A percentile compares a stretch with the other conserved stretches of the same genome.
Conservation (phyloP, 2,113 vertebrate species). For the Haemorhous mexicanus region DNA sequence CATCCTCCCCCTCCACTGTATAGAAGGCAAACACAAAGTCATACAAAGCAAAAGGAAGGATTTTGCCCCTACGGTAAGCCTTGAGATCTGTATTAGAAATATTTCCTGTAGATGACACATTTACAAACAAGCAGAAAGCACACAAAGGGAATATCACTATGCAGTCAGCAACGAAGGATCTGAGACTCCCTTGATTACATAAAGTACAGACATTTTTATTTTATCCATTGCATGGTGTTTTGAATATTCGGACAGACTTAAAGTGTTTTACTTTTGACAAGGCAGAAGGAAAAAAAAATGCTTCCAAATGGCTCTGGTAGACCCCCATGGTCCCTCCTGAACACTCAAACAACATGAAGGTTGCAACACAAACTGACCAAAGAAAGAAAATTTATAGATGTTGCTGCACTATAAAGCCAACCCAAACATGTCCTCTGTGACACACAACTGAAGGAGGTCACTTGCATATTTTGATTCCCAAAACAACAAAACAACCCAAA, state of each 20-base stretch:
- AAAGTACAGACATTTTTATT: conserved; percentile 1
- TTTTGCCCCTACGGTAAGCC: background rate
- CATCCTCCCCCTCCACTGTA: background rate
- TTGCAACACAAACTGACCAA: conserved; percentile 41
- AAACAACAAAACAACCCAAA: background rate
- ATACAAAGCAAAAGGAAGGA: background rate
- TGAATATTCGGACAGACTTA: background rate
- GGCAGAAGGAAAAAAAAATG: background rate
- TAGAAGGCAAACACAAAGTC: background rate
- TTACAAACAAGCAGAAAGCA: background rate
- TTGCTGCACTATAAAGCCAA: conserved; percentile 27
- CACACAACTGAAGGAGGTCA: background rate
- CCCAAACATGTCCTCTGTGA: conserved; percentile 22
- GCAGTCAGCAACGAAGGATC: background rate
- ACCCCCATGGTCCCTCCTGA: background rate
- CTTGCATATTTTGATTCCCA: background rate
- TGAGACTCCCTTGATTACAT: background rate
- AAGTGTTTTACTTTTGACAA: background rate
- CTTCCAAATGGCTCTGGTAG: background rate
- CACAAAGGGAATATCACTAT: background rate
- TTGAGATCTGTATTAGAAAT: background rate
- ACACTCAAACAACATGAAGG: conserved; percentile 8
- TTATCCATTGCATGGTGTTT: conserved; percentile 10
- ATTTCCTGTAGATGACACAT: background rate
- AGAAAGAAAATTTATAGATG: conserved; percentile 45